Base-by-base conservation (phyloP, 2,888 invertebrate species). In the Pachliopta kotzebuea region DNA sequence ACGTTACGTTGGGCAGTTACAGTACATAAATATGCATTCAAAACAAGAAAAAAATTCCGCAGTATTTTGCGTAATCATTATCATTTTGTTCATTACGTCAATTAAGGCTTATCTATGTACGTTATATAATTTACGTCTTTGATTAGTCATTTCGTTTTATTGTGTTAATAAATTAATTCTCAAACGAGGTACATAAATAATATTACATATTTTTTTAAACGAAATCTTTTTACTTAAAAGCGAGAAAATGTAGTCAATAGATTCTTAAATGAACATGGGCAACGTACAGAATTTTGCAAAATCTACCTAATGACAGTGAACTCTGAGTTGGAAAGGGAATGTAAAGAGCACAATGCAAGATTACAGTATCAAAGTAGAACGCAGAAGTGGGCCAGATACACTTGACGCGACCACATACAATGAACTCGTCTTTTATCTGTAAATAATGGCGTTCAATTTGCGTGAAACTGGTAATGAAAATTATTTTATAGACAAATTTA, bases 311-410 rank as follows among this genome's bases (percentile, higher is more conserved):
- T 72, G 75, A 72, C 74, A 74, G 73, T 75, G 72, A 74, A 75
- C 71, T 67, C 69, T 52, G 65, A 67, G 67, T 69, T 68, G 73
- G 74, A 72, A 76, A 76, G 77, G 67, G 74, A 75, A 72, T 76
- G 74, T 74, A 37, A 37, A 42, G 72, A 71, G 67, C 65, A 72
- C 70, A 59, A 69, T 70, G 68, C 67, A 62, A 69, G 63, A 67
- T 67, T 79, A 80, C 78, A 71, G 65, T 87, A 87, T 85, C 87
- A 74, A 86, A 76, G 75, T 86, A 73, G 84, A 84, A 76, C 86
- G 79, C 69, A 70, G 72, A 83, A 81, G 77, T 82, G 74, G 80
- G 77, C 66, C 78, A 70, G 69, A 73, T 74, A 73, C 72, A 77
- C 73, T 76, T 72, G 73, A 71, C 71, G 70, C 71, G 72, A 69